Evolutionary conservation across 2,888 invertebrate species (phyloP), one percentile per base, ranked within the genome.

Genomic region (Liodrosophila aerea): DNA sequence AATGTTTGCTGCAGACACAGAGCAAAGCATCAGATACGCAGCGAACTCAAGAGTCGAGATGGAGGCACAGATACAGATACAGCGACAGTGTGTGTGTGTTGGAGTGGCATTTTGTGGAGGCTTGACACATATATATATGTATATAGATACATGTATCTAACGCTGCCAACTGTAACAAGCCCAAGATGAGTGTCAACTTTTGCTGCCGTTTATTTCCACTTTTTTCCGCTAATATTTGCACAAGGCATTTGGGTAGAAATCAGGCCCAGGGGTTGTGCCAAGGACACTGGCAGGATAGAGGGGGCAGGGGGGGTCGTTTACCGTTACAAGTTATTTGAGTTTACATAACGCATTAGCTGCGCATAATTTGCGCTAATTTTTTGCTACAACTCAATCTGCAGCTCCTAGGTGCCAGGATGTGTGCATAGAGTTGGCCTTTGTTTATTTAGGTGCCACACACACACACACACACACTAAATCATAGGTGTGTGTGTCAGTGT

Each of bases 331-430:
- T n/a, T n/a, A n/a, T n/a, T 64, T 81, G 36, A 70, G 86, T 81
- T 81, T 86, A 43, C 85, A 47, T 44, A 59, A 30, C 59, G 81
- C 76, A 85, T 81, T 81, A 81, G 80, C 57, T 44, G 72, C 62
- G 85, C 82, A 77, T 81, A 82, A 81, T 81, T 85, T 86, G 85
- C 81, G 85, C 83, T 86, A 86, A 81, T 81, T 85, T 86, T 74
- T 76, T 34, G 18, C 46, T 9, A 76, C 70, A 75, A 66, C 86
- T 84, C 81, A 73, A 80, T 85, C 66, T 71, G 9, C 18, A 7
- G 45, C 39, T 53, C 37, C 51, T 29, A 47, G 49, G 33, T 50
- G 43, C 45, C 50, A 31, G 41, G 12, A 41, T 33, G 33, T 12
- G 15, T 11, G 39, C 11, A 33, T 30, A 30, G 36, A 36, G 9